Evolutionary conservation across 2,888 invertebrate genomes (phyloP).

Genomic region (Lasioglossum figueresi): DNA sequence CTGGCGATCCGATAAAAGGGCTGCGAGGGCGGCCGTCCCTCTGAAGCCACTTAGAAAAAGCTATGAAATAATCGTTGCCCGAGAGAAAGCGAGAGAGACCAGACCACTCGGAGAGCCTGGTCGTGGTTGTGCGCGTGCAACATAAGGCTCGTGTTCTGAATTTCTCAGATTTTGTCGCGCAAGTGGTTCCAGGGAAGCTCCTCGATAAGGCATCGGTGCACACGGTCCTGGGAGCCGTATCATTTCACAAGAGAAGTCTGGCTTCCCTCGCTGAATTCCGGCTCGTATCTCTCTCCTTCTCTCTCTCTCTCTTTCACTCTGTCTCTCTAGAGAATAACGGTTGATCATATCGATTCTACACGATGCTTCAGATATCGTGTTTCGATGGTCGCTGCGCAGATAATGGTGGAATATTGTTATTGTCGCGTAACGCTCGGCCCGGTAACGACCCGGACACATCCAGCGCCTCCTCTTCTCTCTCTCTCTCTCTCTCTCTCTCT

Average conservation of each 20-base stretch:
- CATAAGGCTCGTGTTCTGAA: constrained; percentile 21
- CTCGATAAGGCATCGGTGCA: constrained; percentile 34
- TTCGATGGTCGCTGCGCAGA: constrained; percentile 15
- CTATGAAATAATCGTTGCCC: constrained; percentile 30
- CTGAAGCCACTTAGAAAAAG: constrained; percentile 7
- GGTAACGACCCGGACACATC: constrained; percentile 33
- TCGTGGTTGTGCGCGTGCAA: neutral
- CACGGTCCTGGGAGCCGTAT: constrained; percentile 21
- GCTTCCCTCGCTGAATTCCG: constrained; percentile 14
- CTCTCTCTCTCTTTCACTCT: neutral
- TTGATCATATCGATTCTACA: constrained; percentile 26
- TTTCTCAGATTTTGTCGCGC: constrained; percentile 44
- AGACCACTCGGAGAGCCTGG: neutral
- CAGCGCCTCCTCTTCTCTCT: neutral
- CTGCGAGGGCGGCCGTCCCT: neutral
- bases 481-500: too few species aligned
- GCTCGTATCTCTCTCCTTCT: neutral
- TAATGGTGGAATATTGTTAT: constrained; percentile 28
- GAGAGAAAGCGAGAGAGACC: constrained; percentile 2
- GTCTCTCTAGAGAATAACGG: neutral
- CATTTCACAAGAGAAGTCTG: constrained; percentile 12
- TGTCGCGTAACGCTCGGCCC: neutral
- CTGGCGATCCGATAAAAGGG: constrained; percentile 24
- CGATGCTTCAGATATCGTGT: constrained; percentile 22
- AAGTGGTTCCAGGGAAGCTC: constrained; percentile 16